These are phyloP conservation scores for Dasysyrphus albostriatus DNA, from an alignment of 2,888 invertebrate genomes.

Conservation along the genomic window DNA sequence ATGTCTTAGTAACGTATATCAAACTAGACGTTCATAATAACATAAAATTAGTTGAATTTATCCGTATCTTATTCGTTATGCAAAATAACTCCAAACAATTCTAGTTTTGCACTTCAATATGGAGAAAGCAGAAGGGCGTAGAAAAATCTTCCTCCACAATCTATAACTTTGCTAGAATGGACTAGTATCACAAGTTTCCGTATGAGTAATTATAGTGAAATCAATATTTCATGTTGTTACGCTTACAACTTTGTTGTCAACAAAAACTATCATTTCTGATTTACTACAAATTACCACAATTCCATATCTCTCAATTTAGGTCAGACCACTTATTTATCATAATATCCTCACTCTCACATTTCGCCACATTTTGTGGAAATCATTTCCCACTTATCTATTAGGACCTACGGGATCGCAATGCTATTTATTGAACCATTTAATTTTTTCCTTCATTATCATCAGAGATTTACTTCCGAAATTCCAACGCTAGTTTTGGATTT, in stretches of 20 bases:
- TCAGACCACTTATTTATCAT: background rate
- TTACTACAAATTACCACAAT: background rate
- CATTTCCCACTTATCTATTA: constrained; percentile 4
- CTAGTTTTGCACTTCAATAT: no score
- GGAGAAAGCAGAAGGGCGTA: no score
- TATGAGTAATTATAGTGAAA: background rate
- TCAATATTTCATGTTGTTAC: background rate
- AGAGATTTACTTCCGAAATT: constrained; percentile 17
- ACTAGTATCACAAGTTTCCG: background rate
- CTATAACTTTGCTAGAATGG: no score
- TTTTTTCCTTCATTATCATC: constrained; percentile 9
- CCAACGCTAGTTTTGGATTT: constrained; percentile 7
- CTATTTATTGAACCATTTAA: constrained; percentile 14
- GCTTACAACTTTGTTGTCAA: background rate
- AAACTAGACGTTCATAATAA: no score
- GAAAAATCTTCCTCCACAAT: no score
- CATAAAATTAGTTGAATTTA: no score
- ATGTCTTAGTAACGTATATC: no score
- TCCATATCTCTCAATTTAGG: background rate
- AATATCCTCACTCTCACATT: background rate
- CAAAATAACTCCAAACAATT: no score
- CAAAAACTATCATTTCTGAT: background rate
- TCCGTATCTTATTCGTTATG: no score
- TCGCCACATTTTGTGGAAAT: background rate
- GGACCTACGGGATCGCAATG: background rate